Conservation (phyloP, 2,888 invertebrate species). For the Drosophila quinaria region DNA sequence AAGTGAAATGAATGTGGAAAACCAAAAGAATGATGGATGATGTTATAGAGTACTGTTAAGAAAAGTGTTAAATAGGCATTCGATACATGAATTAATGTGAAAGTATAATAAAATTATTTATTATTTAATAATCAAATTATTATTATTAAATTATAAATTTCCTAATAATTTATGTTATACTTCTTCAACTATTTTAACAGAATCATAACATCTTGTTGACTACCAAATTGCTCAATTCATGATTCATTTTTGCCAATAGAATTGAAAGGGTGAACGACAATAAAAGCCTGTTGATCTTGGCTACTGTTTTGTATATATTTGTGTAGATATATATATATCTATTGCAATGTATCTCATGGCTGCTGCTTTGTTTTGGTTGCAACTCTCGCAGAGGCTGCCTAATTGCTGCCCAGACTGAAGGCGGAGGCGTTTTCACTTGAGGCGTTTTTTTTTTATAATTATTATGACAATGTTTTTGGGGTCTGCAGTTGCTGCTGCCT, state of each 20-base stretch:
- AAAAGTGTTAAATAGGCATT: background rate
- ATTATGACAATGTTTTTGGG: conserved; percentile 78
- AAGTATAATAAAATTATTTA: no score
- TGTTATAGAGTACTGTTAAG: background rate
- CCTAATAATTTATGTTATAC: no score
- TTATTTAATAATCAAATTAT: no score
- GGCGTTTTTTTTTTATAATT: conserved; percentile 67
- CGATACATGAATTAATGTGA: background rate
- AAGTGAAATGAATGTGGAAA: background rate
- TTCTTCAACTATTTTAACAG: background rate
- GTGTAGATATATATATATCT: conserved; percentile 10
- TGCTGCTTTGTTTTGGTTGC: conserved; percentile 19
- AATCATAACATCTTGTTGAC: conserved; percentile 1
- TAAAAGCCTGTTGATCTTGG: conserved; percentile 22
- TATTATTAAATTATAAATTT: no score
- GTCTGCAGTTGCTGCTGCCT: conserved; percentile 16
- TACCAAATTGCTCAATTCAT: conserved; percentile 17
- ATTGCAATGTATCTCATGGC: conserved; percentile 42
- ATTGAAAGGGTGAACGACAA: conserved; percentile 15
- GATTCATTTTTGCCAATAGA: conserved; percentile 24
- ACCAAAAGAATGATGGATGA: background rate
- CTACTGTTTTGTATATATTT: conserved; percentile 39
- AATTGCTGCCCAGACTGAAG: conserved; percentile 58
- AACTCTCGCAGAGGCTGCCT: conserved; percentile 38
- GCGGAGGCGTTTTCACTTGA: conserved; percentile 66